Evolutionary conservation across 2,797 vertebrate genomes (phyloP), one percentile per base, ranked within the genome.

Genomic region (Mionectes olivaceus): DNA sequence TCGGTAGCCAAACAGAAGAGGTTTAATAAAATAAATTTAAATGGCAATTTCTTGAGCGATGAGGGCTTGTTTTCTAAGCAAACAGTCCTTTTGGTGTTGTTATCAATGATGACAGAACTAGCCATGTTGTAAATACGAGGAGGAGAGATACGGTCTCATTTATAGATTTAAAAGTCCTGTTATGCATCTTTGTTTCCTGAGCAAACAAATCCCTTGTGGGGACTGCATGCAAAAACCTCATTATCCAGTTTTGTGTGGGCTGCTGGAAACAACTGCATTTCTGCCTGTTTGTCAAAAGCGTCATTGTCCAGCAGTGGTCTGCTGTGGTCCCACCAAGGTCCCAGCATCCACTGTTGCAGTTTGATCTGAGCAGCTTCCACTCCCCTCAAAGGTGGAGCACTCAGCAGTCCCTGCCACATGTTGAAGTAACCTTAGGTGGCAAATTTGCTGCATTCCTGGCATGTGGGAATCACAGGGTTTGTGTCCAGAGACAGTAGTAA

Each of bases 1-100:
- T 16, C 68, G 68, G 90, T 83, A 86, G 87, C 89, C 87, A 84
- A 96, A 94, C 50, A 95, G 73, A 84, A 68, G 53, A 86, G 50
- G 46, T 69, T 91, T 95, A 88, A 92, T 94, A 89, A 93, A 95
- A 95, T 82, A 88, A 84, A 93, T 90, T 68, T 96, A 90, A 95
- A 83, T 64, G 43, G 60, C 30, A 65, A 93, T 94, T 79, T 97
- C 82, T 60, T 60, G 53, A 94, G 95, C 41, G 91, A 86, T 68
- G 22, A 68, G 19, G 65, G 39, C 44, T 64, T 79, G 56, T 94
- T 97, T 97, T 96, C 67, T 64, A 87, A 95, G 93, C 70, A 95
- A 95, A 94, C 73, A 94, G 63, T 47, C 77, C 61, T 84, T 96
- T 86, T 71, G 65, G 70, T 84, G 61, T 28, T 86, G 65, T 77